phyloP scores from a whole-genome alignment of 2,888 invertebrate species.

The Luperina nickerlii region DNA sequence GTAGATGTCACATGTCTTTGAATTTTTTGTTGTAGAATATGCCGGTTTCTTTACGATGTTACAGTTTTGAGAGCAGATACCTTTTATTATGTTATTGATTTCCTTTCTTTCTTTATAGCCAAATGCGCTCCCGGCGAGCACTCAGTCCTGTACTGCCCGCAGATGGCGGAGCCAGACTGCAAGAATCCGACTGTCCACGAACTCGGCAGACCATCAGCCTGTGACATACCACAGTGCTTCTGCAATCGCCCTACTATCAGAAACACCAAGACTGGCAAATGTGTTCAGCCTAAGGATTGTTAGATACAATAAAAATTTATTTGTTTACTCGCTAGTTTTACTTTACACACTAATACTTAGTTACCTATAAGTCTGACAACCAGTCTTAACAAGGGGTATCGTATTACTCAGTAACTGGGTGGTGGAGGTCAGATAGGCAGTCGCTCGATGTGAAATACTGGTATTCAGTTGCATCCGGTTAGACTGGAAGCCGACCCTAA shows the following conservation, averaged over 20 bases:
- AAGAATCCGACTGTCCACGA: slow-evolving; percentile 76
- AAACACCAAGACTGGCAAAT: slow-evolving; percentile 73
- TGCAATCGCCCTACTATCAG: slow-evolving; percentile 78
- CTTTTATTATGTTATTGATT: neutral
- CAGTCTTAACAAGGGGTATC: no score
- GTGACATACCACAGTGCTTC: slow-evolving; percentile 80
- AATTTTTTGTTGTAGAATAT: no score
- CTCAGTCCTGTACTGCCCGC: slow-evolving; percentile 81
- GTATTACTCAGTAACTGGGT: no score
- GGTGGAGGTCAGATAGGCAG: no score
- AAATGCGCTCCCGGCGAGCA: slow-evolving; percentile 78
- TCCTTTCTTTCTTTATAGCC: slow-evolving; percentile 65
- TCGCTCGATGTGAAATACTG: no score
- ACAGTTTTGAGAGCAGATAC: neutral
- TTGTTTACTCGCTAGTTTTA: neutral
- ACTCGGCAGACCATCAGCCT: slow-evolving; percentile 48
- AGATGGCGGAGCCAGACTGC: slow-evolving; percentile 77
- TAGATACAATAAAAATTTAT: neutral
- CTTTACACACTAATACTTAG: neutral
- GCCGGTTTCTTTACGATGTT: no score
- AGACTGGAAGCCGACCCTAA: no score
- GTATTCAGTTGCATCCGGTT: no score
- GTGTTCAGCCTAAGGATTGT: slow-evolving; percentile 72
- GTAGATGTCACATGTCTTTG: no score
- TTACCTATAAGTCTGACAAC: neutral